phyloP scores from a whole-genome alignment of 2,888 invertebrate genomes.

The Synergus umbraculus region DNA sequence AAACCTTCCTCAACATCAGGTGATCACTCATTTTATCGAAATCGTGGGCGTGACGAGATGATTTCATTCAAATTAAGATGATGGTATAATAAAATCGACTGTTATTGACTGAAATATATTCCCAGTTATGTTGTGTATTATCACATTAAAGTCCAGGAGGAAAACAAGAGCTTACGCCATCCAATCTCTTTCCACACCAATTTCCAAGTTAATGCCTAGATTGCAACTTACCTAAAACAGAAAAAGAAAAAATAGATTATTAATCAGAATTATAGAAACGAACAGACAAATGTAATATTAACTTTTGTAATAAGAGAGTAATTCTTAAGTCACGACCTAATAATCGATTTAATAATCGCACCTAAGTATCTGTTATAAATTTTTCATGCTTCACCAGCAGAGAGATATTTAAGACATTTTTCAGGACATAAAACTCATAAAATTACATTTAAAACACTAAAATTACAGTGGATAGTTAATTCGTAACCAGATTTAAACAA shows the following conservation, averaged over 20 bases:
- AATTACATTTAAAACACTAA: not conserved
- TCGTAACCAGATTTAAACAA: not conserved
- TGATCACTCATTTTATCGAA: not conserved
- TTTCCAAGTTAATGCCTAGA: not conserved
- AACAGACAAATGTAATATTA: not conserved
- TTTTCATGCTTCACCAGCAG: not conserved
- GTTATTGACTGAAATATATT: not conserved
- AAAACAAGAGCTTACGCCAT: not conserved
- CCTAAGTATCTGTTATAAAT: not conserved
- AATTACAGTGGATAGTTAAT: not conserved
- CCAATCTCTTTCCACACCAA: not conserved
- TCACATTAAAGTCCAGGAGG: not conserved
- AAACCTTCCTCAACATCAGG: conserved; percentile 20
- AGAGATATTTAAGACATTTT: not conserved
- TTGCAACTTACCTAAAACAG: not conserved
- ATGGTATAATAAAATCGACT: not conserved
- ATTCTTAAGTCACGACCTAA: not conserved
- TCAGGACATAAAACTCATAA: not conserved
- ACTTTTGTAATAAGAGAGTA: conserved; percentile 1
- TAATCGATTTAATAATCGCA: not conserved
- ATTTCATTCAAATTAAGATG: not conserved
- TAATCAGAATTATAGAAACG: not conserved
- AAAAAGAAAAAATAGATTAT: not conserved
- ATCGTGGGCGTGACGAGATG: conserved; percentile 15
- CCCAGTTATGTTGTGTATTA: not conserved